Base-by-base conservation (phyloP, 2,888 invertebrate genomes). In the Scotopteryx bipunctaria region DNA sequence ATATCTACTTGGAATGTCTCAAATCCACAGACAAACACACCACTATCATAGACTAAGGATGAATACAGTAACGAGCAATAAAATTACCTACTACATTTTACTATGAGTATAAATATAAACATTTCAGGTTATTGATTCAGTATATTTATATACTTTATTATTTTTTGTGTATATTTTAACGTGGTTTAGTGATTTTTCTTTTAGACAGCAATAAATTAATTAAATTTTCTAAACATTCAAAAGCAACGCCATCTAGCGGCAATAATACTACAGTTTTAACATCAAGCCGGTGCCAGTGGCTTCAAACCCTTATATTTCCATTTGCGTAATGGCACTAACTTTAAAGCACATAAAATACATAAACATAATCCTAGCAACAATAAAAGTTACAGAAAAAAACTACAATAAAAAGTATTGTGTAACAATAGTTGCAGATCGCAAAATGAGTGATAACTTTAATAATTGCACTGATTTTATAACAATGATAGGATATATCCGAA, bases 1-100 rank as follows among this genome's bases (percentile, higher is more conserved):
- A 63, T 37, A 14, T n/a, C 59, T 61, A 66, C 53, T 41, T 65
- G 69, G 69, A 69, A 69, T 69, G 67, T 66, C 54, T 47, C 53
- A 48, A 58, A 50, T 36, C 8, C 37, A 40, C 38, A 37, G 46
- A 27, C 46, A 19, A 40, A 35, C 31, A 33, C 14, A 43, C 32
- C 21, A 13, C 36, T 49, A 49, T 13, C 29, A 27, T 27, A 40
- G 15, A 44, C 40, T 41, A 44, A 44, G 1, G 14, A 43, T 32
- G n/a, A 31, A 21, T 46, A 45, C 36, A 42, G 32, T 54, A 44
- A 45, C 55, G 42, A 55, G 16, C 45, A 54, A 49, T 49, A 50
- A 45, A 46, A 55, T 4, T 36, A 37, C 46, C 42, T 46, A 37
- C 35, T 25, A 48, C 23, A 43, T 8, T 40, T 29, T 4, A 14